Percentiles rank a stretch among this genome's conserved stretches.
phyloP scores from a whole-genome alignment of 2,113 vertebrate species.

The Clinocottus analis region DNA sequence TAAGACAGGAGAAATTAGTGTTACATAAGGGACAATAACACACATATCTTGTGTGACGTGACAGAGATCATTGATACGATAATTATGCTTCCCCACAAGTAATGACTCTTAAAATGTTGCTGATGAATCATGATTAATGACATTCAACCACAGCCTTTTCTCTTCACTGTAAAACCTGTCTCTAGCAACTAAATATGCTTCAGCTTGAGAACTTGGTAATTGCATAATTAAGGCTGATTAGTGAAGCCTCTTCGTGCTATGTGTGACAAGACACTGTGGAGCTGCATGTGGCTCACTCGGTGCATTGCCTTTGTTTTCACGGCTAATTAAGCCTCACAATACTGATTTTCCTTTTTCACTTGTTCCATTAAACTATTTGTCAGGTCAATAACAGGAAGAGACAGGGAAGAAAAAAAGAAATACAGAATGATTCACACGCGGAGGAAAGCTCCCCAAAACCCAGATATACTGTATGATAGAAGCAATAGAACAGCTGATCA shows the following conservation, averaged over 20 bases:
- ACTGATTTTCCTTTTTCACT: slow-evolving; percentile 27
- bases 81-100: background rate
- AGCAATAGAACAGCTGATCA: background rate
- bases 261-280: background rate
- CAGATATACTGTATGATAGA: slow-evolving; percentile 6
- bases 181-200: slow-evolving; percentile 10
- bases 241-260: slow-evolving; percentile 26
- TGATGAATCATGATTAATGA: background rate
- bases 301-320: slow-evolving; percentile 24
- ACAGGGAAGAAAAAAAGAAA: slow-evolving; percentile 14
- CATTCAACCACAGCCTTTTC: background rate
- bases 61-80: background rate
- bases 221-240: slow-evolving; percentile 57
- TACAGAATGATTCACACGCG: slow-evolving; percentile 13
- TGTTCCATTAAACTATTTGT: slow-evolving; percentile 32
- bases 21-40: background rate
- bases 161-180: background rate
- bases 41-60: background rate
- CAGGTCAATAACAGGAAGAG: background rate
- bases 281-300: slow-evolving; percentile 40
- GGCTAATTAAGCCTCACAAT: slow-evolving; percentile 31
- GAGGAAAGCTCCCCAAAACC: background rate
- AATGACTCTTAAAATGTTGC: slow-evolving; percentile 3
- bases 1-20: slow-evolving; percentile 16
- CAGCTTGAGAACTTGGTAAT: slow-evolving; percentile 46